phyloP scores from a whole-genome alignment of 2,797 vertebrate genomes.

The Pangasius krempfi region DNA sequence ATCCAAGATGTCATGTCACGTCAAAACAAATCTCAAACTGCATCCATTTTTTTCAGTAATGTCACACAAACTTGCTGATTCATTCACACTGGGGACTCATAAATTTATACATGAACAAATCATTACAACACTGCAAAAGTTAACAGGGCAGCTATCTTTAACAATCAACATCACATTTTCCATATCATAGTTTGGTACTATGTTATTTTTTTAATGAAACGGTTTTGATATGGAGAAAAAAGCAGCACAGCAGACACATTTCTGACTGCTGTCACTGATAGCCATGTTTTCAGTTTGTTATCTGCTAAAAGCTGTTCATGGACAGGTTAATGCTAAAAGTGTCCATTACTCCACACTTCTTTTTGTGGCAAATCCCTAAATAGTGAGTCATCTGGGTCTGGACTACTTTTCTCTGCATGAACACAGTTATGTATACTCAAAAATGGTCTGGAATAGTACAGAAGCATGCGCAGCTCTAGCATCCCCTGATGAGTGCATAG shows the following conservation, averaged over 20 bases:
- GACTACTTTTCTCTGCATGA: background rate
- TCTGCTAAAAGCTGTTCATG: background rate
- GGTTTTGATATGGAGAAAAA: background rate
- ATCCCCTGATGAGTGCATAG: conserved; percentile 53
- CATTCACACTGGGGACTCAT: background rate
- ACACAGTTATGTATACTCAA: background rate
- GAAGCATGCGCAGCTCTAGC: background rate
- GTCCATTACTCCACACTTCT: background rate
- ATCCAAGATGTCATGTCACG: background rate
- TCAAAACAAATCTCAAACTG: background rate
- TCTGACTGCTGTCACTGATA: background rate
- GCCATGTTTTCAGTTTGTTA: background rate
- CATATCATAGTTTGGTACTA: background rate
- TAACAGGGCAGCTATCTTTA: background rate
- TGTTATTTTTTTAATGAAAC: background rate
- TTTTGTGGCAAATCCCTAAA: background rate
- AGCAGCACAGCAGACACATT: background rate
- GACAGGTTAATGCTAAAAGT: background rate
- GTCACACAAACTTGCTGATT: background rate
- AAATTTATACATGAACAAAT: background rate
- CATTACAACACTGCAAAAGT: background rate
- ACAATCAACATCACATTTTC: background rate
- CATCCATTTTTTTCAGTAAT: background rate
- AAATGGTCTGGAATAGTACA: background rate
- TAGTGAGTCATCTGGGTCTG: background rate